Evolutionary conservation across 2,797 vertebrate species (phyloP).

Genomic region (Silurus aristotelis): DNA sequence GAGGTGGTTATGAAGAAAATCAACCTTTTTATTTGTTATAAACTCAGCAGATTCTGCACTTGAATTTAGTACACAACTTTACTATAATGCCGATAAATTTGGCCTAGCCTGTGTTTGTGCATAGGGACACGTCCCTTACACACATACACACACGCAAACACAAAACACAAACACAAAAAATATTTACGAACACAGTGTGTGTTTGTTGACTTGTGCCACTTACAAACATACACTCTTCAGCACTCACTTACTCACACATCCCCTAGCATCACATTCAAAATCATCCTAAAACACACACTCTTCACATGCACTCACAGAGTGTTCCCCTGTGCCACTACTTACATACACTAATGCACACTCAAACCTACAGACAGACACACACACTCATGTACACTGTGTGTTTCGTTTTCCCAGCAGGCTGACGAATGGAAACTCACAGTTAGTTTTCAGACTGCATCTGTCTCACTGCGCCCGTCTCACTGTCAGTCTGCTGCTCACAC

Average conservation of each 20-base stretch:
- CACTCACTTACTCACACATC: not conserved
- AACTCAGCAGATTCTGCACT: not conserved
- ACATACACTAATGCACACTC: not conserved
- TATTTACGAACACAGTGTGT: not conserved
- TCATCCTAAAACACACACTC: not conserved
- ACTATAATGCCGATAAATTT: not conserved
- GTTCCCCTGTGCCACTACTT: not conserved
- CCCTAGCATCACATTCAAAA: not conserved
- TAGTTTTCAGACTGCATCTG: not conserved
- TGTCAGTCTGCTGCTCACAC: not conserved
- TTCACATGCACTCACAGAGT: not conserved
- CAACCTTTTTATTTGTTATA: not conserved
- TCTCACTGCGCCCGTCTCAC: not conserved
- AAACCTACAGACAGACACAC: not conserved
- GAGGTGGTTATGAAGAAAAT: not conserved
- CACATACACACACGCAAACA: too few relatives aligned
- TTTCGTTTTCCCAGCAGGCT: not conserved
- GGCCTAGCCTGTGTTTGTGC: not conserved
- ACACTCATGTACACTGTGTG: not conserved
- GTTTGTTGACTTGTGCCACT: not conserved
- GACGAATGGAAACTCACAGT: constrained; percentile 1
- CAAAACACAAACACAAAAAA: too few relatives aligned
- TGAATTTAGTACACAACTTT: not conserved
- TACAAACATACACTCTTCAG: not conserved
- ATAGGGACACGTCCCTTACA: too few relatives aligned